Conservation (phyloP, 1,140 invertebrate genomes). For the Sinella curviseta region DNA sequence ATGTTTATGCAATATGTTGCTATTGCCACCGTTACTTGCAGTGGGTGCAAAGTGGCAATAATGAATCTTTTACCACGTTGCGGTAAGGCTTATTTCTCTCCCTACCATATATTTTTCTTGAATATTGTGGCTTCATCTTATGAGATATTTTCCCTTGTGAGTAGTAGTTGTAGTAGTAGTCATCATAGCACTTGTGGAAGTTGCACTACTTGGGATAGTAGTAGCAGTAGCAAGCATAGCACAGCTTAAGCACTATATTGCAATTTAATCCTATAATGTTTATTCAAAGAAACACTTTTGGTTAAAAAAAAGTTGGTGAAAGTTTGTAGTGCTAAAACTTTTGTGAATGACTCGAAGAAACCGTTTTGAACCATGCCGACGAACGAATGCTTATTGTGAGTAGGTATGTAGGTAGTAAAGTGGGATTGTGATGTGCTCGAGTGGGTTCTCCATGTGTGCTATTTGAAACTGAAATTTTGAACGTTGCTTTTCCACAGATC, state of each 20-base stretch:
- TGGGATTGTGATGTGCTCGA: not conserved
- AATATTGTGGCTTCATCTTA: not conserved
- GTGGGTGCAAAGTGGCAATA: slow-evolving; percentile 16
- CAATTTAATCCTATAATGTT: not conserved
- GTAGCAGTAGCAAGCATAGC: not conserved
- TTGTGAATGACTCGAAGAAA: not conserved
- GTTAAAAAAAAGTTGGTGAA: not conserved
- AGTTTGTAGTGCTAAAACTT: not conserved
- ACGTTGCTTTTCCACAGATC: too few relatives aligned
- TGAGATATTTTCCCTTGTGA: not conserved
- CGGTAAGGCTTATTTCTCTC: not conserved
- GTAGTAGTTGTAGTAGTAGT: not conserved
- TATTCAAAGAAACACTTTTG: slow-evolving; percentile 1
- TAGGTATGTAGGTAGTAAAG: too few relatives aligned
- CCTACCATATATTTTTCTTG: not conserved
- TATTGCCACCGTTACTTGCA: not conserved
- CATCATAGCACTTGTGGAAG: not conserved
- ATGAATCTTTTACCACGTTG: slow-evolving; percentile 11
- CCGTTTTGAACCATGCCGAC: too few relatives aligned
- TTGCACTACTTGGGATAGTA: not conserved
- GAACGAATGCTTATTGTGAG: too few relatives aligned
- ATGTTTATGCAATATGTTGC: too few relatives aligned
- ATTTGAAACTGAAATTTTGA: not conserved
- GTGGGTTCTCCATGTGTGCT: not conserved
- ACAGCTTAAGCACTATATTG: not conserved